A percentile compares a stretch with the other conserved stretches of the same genome.
These are phyloP conservation scores for Anguilla megastoma DNA, from an alignment of 2,797 vertebrate genomes.

Conservation along the genomic window DNA sequence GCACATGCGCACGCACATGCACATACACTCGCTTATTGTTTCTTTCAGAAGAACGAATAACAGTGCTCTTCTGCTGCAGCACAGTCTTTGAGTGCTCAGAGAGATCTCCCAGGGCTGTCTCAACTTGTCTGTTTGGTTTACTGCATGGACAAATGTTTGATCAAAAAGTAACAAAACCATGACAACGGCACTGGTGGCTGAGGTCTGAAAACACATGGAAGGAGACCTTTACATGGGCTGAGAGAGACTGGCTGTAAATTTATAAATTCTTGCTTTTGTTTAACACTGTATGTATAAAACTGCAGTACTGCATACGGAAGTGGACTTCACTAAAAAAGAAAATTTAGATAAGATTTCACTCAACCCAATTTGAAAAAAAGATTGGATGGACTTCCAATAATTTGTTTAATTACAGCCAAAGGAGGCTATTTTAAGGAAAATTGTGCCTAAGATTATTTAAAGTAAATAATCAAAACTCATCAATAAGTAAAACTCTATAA, in stretches of 20 bases:
- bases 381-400: too few species aligned
- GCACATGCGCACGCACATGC: constrained; percentile 3
- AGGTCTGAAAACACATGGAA: background rate
- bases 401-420: too few species aligned
- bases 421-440: too few species aligned
- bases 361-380: too few species aligned
- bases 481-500: background rate
- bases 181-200: background rate
- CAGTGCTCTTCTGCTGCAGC: background rate
- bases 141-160: background rate
- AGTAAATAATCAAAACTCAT: too few species aligned
- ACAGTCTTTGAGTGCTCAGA: background rate
- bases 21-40: constrained; percentile 3
- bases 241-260: background rate
- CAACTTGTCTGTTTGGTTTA: background rate
- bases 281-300: background rate
- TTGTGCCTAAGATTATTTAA: too few species aligned
- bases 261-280: background rate
- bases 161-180: background rate
- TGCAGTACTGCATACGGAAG: background rate
- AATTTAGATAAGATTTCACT: too few species aligned
- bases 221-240: background rate
- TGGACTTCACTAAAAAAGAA: background rate
- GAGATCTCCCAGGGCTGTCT: background rate
- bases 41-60: background rate